Evolutionary conservation across 2,888 invertebrate genomes (phyloP), one percentile per base, ranked within the genome.

Genomic region (Strigamia crassipes): DNA sequence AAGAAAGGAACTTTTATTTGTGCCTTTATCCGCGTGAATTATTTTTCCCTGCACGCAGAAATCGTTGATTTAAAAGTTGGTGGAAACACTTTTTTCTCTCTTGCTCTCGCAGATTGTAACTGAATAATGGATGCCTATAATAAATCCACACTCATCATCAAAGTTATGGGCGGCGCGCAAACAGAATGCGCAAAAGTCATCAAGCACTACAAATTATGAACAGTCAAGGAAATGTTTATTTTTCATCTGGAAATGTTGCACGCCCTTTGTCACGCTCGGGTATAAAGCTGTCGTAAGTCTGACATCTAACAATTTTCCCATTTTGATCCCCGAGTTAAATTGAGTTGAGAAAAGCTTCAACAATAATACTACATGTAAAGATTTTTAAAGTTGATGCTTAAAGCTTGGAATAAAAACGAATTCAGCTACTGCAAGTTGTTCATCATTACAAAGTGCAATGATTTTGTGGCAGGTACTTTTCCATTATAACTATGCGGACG

Each of bases 1-100:
- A 51, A 51, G 51, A 51, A 51, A 51, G n/a, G 51, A 51, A 51
- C 51, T 51, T 51, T 51, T 51, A 51, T 51, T 51, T 51, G 51
- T 51, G 51, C 51, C n/a, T 51, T 51, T 51, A 51, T 51, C 51
- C 51, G 51, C 15, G 51, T 51, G 51, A 51, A 51, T 51, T 51
- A 51, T 51, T 51, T 51, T 51, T 51, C 51, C 51, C n/a, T n/a
- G 51, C 51, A 51, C 51, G 51, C 51, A 51, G 51, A 51, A 51
- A 51, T 51, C 51, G 51, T 51, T 51, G 51, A 51, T 51, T 51
- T 51, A 51, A 51, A 51, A 51, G 51, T 51, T 51, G 51, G 51
- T 15, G n/a, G 51, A 51, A 51, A 51, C 15, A 51, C 51, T 51
- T 51, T 51, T 51, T n/a, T 51, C 18, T 51, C n/a, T n/a, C n/a